Base-by-base conservation (phyloP, 2,888 invertebrate species). In the Hesperia comma region DNA sequence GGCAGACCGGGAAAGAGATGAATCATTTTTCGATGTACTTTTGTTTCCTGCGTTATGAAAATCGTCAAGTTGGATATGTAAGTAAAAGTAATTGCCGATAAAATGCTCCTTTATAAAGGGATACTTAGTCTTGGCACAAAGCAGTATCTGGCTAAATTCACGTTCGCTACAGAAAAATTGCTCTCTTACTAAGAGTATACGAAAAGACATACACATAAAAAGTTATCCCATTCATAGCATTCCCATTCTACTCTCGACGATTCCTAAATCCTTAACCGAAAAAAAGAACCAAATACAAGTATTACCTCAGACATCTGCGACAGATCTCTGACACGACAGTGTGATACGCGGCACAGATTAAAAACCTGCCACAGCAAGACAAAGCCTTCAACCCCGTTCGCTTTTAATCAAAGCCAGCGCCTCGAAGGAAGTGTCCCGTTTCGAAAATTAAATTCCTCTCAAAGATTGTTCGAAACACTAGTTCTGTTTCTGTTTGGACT, bases 361-460 rank as follows among this genome's bases (percentile, higher is more conserved):
- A 69, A 71, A 69, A 60, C 49, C 68, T 61, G 56, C 32, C 60
- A 67, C 51, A 63, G 60, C 43, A 57, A 71, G 67, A 71, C 71
- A 71, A 70, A 70, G 70, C 56, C 55, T 63, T 61, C 67, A 53
- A 63, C 63, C 63, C 51, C 57, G 51, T 63, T 63, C 40, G 49
- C 68, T 70, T 71, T 71, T 71, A 71, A 71, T 71, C 70, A 71
- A 66, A 71, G 68, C 61, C 69, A 57, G 61, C 37, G 56, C 63
- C 57, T 63, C 41, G 63, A 57, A 57, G 63, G 57, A 57, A 49
- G 40, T 40, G 21, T 15, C 57, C 43, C 49, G 56, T 15, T 49
- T 63, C 57, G 63, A 63, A 60, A 63, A 63, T 63, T 57, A 63
- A 63, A 63, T 63, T 63, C 63, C 57, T 57, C 56, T 37, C 63